Evolutionary conservation across 1,140 invertebrate genomes (phyloP).

Genomic region (Drosophila guanche): DNA sequence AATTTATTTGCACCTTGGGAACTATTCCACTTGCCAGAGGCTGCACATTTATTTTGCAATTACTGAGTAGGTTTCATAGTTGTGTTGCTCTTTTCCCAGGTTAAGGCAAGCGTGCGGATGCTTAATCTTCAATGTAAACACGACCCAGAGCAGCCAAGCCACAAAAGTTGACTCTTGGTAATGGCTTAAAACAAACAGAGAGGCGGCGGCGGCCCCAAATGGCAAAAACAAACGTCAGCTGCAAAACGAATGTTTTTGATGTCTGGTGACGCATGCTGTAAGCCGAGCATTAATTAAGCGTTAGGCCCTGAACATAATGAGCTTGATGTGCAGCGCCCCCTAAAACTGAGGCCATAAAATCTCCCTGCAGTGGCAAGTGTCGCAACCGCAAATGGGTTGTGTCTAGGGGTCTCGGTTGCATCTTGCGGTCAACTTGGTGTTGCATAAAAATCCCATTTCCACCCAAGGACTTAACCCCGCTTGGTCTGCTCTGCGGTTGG

Average conservation of each 20-base stretch:
- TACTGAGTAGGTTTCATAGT: conserved; percentile 30
- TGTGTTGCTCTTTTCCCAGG: conserved; percentile 37
- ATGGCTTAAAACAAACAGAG: conserved; percentile 24
- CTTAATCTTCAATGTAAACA: conserved; percentile 57
- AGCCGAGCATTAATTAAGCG: conserved; percentile 53
- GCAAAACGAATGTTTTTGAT: conserved; percentile 35
- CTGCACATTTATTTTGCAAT: conserved; percentile 45
- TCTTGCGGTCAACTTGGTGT: conserved; percentile 71
- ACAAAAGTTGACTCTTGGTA: conserved; percentile 66
- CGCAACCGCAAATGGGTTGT: conserved; percentile 44
- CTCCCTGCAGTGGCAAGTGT: conserved; percentile 43
- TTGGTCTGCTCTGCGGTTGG: conserved; percentile 44
- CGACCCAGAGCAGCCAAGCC: conserved; percentile 67
- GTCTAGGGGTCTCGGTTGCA: conserved; percentile 48
- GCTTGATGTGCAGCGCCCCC: conserved; percentile 58
- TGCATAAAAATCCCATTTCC: conserved; percentile 78
- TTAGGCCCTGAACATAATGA: conserved; percentile 58
- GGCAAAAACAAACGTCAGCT: conserved; percentile 37
- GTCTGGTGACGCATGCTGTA: conserved; percentile 42
- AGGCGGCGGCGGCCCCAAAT: neutral
- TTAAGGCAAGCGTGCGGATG: conserved; percentile 54
- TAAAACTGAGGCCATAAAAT: conserved; percentile 71
- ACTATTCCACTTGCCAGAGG: conserved; percentile 36
- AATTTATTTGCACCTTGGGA: conserved; percentile 41
- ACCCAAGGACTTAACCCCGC: conserved; percentile 43